Evolutionary conservation across 2,888 invertebrate genomes (phyloP).

Genomic region (Nephrotoma guestfalica): DNA sequence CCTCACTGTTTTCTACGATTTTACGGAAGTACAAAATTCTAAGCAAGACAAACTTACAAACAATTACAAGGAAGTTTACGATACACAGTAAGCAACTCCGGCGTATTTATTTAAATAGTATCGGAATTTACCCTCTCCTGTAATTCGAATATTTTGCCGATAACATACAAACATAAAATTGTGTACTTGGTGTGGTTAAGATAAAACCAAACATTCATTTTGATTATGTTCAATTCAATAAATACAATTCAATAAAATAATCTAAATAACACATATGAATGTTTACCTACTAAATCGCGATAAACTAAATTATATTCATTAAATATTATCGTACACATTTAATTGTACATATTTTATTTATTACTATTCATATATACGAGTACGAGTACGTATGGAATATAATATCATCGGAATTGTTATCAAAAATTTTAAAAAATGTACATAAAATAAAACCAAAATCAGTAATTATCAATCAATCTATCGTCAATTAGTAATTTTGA

Average conservation of each 20-base stretch:
- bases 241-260: neutral
- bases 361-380: neutral
- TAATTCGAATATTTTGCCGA: too few relatives aligned
- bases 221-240: neutral
- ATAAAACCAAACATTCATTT: neutral
- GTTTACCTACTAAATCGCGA: neutral
- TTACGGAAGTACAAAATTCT: too few relatives aligned
- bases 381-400: too few relatives aligned
- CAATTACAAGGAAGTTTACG: too few relatives aligned
- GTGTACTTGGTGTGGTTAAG: neutral
- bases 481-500: neutral
- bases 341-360: neutral
- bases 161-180: too few relatives aligned
- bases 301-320: neutral
- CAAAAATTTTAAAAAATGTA: neutral
- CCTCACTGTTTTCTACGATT: too few relatives aligned
- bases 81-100: too few relatives aligned
- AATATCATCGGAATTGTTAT: neutral
- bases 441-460: neutral
- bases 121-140: too few relatives aligned
- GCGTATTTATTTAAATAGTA: too few relatives aligned
- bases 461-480: neutral
- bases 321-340: neutral
- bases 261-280: neutral
- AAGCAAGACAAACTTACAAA: too few relatives aligned